phyloP scores from a whole-genome alignment of 23 tunicate species.

The Ciona savignyi region DNA sequence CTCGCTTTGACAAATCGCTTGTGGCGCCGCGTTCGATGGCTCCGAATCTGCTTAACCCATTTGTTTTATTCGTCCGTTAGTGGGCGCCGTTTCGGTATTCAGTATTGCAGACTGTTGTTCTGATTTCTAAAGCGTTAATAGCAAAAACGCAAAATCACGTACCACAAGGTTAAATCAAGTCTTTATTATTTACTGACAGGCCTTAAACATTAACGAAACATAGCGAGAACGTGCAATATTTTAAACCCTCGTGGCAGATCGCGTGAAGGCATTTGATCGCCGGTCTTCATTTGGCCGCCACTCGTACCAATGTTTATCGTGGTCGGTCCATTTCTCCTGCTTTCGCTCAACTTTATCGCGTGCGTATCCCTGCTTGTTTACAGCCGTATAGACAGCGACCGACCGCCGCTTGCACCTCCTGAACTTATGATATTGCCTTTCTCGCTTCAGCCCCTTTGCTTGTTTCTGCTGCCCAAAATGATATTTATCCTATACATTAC shows the following conservation, averaged over 20 bases:
- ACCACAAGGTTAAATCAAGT: not conserved
- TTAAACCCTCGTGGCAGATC: not conserved
- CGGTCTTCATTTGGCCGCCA: not conserved
- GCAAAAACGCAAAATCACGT: too few species aligned
- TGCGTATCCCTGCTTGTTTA: not conserved
- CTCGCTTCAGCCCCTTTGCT: not conserved
- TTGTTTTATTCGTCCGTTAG: too few species aligned
- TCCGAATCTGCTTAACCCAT: too few species aligned
- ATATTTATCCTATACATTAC: too few species aligned
- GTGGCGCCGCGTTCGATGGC: not conserved
- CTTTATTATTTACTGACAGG: not conserved
- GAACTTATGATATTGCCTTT: not conserved
- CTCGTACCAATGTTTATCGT: not conserved
- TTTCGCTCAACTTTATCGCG: not conserved
- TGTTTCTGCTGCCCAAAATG: too few species aligned
- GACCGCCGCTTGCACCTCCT: not conserved
- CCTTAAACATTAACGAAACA: not conserved
- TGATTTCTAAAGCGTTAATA: too few species aligned
- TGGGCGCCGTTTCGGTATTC: too few species aligned
- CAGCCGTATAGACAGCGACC: not conserved
- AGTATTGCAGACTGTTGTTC: too few species aligned
- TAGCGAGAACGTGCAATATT: too few species aligned
- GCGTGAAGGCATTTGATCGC: not conserved
- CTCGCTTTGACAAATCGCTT: slow-evolving; percentile 1
- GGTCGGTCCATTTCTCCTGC: not conserved